These are phyloP conservation scores for Syndactyla subalaris DNA, from an alignment of 2,797 vertebrate species.

Conservation along the genomic window DNA sequence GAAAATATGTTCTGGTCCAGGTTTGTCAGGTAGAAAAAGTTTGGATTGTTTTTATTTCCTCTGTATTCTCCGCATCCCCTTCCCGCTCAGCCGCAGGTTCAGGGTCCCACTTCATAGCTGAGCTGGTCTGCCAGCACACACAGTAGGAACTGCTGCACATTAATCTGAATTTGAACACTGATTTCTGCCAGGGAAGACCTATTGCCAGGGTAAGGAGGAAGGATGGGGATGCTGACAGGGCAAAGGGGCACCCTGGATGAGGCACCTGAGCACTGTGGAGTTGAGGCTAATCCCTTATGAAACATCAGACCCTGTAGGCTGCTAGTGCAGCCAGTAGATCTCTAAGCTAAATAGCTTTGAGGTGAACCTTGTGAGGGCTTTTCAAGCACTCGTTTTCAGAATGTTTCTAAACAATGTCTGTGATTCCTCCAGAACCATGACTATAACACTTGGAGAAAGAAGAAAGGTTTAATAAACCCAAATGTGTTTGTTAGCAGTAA, in stretches of 20 bases:
- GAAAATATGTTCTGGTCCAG: background rate
- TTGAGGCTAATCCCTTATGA: background rate
- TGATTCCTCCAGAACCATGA: constrained; percentile 2
- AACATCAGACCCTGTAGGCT: background rate
- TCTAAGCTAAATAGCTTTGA: background rate
- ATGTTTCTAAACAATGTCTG: background rate
- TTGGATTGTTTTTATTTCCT: background rate
- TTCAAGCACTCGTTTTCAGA: background rate
- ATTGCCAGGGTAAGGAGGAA: background rate
- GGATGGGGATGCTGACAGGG: background rate
- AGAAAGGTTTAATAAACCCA: constrained; percentile 42
- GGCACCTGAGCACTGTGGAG: background rate
- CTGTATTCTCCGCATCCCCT: background rate
- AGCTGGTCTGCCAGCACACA: background rate
- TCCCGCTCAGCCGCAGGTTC: background rate
- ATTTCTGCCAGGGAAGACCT: background rate
- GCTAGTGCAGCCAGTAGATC: background rate
- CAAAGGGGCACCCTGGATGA: background rate
- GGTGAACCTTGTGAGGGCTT: background rate
- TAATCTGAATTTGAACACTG: background rate
- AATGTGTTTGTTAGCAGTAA: constrained; percentile 55
- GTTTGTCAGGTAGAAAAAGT: background rate
- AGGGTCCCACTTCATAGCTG: background rate
- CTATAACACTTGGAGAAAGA: constrained; percentile 15
- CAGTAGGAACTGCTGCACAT: background rate